Evolutionary conservation across 2,113 vertebrate genomes (phyloP).

Genomic region (Callipepla californica): DNA sequence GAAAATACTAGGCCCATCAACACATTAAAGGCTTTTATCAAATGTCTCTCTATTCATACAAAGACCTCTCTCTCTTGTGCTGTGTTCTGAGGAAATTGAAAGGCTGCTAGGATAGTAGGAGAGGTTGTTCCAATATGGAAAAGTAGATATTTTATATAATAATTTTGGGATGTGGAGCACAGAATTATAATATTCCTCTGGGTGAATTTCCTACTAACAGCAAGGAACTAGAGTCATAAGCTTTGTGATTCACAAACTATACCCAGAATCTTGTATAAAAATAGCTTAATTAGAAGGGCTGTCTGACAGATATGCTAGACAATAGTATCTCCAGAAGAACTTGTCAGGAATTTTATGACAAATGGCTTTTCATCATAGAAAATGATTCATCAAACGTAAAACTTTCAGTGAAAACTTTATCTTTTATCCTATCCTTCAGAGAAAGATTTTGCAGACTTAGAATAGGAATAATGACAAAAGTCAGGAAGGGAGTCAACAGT

Average conservation of each 20-base stretch:
- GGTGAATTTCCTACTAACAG: slow-evolving; percentile 27
- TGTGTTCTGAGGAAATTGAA: neutral
- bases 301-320: slow-evolving; percentile 18
- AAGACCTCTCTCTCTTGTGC: neutral
- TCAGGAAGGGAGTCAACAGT: neutral
- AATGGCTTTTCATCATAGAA: slow-evolving; percentile 24
- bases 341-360: slow-evolving; percentile 31
- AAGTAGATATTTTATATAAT: neutral
- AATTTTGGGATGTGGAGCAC: neutral
- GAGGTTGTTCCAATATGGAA: neutral
- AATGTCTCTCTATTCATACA: slow-evolving; percentile 19
- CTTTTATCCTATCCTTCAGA: neutral
- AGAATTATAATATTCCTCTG: neutral
- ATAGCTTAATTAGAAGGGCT: slow-evolving; percentile 44
- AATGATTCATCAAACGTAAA: slow-evolving; percentile 4
- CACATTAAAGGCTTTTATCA: slow-evolving; percentile 32
- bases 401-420: neutral
- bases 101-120: neutral
- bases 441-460: neutral
- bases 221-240: neutral
- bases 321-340: neutral
- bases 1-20: neutral
- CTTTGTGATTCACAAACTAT: slow-evolving; percentile 47
- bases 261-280: slow-evolving; percentile 1
- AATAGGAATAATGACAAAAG: neutral